phyloP scores from a whole-genome alignment of 2,113 vertebrate genomes.

The Numida meleagris region DNA sequence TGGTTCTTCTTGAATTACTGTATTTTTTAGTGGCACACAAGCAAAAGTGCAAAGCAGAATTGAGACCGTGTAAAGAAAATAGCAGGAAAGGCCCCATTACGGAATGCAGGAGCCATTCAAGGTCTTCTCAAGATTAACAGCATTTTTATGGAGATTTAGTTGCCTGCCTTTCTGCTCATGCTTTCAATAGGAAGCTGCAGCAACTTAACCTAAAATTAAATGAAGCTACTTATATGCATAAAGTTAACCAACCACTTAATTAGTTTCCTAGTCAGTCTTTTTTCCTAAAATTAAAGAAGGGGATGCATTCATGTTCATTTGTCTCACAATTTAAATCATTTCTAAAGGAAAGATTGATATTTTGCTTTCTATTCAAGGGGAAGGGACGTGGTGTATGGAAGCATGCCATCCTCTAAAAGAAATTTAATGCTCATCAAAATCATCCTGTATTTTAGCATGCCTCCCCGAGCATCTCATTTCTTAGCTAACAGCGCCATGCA shows the following conservation, averaged over 20 bases:
- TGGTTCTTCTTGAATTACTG: neutral
- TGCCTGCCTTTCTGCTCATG: neutral
- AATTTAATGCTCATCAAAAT: neutral
- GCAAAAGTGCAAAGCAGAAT: neutral
- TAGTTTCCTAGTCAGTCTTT: neutral
- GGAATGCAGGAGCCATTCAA: neutral
- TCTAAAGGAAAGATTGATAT: neutral
- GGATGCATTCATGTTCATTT: neutral
- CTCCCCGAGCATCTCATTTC: neutral
- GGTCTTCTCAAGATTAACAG: neutral
- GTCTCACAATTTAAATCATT: neutral
- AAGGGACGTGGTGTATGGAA: neutral
- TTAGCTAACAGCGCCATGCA: neutral
- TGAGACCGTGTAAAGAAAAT: neutral
- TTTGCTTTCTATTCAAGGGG: neutral
- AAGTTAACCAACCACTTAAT: slow-evolving; percentile 40
- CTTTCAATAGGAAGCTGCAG: neutral
- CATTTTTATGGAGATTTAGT: slow-evolving; percentile 6
- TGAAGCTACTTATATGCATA: neutral
- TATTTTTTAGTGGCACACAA: neutral
- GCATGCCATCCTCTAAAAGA: neutral
- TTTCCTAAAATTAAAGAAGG: neutral
- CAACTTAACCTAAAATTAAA: neutral
- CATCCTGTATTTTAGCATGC: neutral
- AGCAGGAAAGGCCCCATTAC: neutral